Base-by-base conservation (phyloP, 2,113 vertebrate species). In the Rhinolophus sinicus region DNA sequence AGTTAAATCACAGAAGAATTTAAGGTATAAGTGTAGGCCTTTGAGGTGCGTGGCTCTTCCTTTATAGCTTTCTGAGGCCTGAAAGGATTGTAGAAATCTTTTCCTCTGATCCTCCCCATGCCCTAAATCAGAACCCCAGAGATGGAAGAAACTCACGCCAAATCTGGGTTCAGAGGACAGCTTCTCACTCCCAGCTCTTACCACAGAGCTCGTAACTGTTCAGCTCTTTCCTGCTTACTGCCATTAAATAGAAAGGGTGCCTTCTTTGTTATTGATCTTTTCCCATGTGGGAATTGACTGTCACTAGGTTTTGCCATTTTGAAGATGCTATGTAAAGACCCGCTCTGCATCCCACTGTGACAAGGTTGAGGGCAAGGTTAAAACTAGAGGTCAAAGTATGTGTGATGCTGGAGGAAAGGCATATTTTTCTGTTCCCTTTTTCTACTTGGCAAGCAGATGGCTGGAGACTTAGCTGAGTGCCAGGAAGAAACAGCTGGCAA, bases 401-500 rank as follows among this genome's bases (percentile, higher is more conserved):
- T 19, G 9, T 40, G 3, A 18, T 87, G 22, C 75, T 47, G 5
- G 95, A 95, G 87, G 67, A 87, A 92, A 47, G 4, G n/a, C 35
- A 2, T 86, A 47, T 78, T 58, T 56, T 1, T 4, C 50, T 78
- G 35, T 12, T 94, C 75, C 30, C 33, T 22, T 67, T 78, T 82
- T 73, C 40, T 64, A 87, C 88, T 92, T 94, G 33, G 47, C 6
- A 21, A 95, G 94, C 69, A 89, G 90, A 92, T 96, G 81, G 76
- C 70, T n/a, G 38, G 96, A 96, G 77, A 2, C 26, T 93, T 83
- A 69, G 65, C 88, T 0, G 3, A 78, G 33, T 78, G 83, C 87
- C 38, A 96, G 77, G 30, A n/a, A 44, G 69, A 35, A 97, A 62
- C 90, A 97, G 88, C 82, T 88, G 96, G 77, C 50, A 86, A 93